phyloP scores from a whole-genome alignment of 2,113 vertebrate species.

The Xerus inauris region DNA sequence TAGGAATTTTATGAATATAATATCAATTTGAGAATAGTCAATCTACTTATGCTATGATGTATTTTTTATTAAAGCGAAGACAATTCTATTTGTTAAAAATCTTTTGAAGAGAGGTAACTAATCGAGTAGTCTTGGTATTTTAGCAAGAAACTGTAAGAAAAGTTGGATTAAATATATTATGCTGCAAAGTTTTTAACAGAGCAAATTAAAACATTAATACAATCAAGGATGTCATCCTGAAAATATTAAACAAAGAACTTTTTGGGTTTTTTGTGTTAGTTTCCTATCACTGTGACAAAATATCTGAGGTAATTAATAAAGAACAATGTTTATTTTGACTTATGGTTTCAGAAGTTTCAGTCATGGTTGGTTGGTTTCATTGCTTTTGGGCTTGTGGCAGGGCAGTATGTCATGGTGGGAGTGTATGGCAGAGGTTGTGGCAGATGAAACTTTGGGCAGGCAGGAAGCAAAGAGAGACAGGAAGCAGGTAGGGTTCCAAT shows the following conservation, averaged over 20 bases:
- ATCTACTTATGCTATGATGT: background rate
- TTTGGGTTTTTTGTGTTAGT: background rate
- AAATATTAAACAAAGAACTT: background rate
- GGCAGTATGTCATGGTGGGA: background rate
- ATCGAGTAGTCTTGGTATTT: background rate
- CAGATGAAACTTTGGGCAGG: background rate
- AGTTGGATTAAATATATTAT: background rate
- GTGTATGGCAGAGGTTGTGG: background rate
- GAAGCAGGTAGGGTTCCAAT: background rate
- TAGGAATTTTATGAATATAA: slow-evolving; percentile 39
- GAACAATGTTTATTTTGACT: background rate
- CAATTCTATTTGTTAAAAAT: slow-evolving; percentile 27
- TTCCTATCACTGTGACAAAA: background rate
- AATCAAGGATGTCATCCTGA: background rate
- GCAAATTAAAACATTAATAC: slow-evolving; percentile 35
- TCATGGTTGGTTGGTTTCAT: background rate
- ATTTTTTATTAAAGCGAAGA: background rate
- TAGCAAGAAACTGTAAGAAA: slow-evolving; percentile 13
- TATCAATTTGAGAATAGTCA: background rate
- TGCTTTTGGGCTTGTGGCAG: background rate
- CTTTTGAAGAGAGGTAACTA: background rate
- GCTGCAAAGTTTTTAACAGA: slow-evolving; percentile 28
- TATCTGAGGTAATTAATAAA: background rate
- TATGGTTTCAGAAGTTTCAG: background rate
- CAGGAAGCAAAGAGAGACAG: background rate